These are phyloP conservation scores for Oryzias curvinotus DNA, from an alignment of 2,113 vertebrate species.

Conservation along the genomic window DNA sequence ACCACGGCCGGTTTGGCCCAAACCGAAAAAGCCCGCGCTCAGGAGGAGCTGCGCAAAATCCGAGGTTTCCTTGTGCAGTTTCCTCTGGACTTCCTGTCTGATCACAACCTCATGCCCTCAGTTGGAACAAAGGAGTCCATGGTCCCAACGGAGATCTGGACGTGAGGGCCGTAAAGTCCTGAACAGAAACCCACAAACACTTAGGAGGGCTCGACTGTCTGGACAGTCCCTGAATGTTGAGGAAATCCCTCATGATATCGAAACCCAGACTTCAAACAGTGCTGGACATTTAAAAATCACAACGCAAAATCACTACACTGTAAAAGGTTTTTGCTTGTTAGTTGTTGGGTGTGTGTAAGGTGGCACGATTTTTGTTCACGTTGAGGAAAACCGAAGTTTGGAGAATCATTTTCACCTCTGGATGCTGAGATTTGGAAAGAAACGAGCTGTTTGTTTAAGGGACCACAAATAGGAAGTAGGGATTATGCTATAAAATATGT, in stretches of 20 bases:
- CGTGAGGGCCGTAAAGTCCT: slow-evolving; percentile 65
- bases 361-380: neutral
- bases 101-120: slow-evolving; percentile 92
- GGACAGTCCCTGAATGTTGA: slow-evolving; percentile 5
- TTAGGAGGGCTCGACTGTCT: neutral
- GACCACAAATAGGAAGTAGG: slow-evolving; percentile 15
- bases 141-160: slow-evolving; percentile 96
- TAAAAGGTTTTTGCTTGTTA: slow-evolving; percentile 1
- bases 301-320: slow-evolving; percentile 7
- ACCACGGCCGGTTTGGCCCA: slow-evolving; percentile 81
- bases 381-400: slow-evolving; percentile 20
- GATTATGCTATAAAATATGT: too few relatives aligned
- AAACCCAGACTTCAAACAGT: slow-evolving; percentile 3
- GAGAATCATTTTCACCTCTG: slow-evolving; percentile 33
- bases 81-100: slow-evolving; percentile 93
- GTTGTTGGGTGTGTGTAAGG: too few relatives aligned
- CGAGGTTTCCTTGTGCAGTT: slow-evolving; percentile 96
- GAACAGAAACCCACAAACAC: neutral
- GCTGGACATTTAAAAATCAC: neutral
- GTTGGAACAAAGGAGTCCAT: slow-evolving; percentile 95
- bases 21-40: slow-evolving; percentile 81
- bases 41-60: slow-evolving; percentile 92
- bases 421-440: slow-evolving; percentile 4
- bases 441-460: slow-evolving; percentile 1
- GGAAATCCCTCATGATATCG: neutral